Evolutionary conservation across 2,113 vertebrate species (phyloP).

Genomic region (Xenopus laevis): DNA sequence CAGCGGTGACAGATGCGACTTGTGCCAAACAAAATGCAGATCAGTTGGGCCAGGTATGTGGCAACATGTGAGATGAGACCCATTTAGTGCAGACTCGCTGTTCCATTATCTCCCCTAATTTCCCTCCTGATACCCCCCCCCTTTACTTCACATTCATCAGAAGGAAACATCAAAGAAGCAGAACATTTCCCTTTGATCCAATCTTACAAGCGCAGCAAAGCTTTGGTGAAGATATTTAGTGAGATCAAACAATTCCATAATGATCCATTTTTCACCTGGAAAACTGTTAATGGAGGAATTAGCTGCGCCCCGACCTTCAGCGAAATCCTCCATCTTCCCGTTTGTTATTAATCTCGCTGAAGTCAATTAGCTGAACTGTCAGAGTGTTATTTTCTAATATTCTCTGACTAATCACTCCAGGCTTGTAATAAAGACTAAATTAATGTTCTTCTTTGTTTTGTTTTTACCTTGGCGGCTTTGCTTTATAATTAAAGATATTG

Average conservation of each 20-base stretch:
- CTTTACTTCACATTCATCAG: constrained; percentile 5
- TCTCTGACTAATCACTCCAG: too few relatives aligned
- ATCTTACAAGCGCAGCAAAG: background rate
- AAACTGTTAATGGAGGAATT: background rate
- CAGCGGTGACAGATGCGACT: constrained; percentile 60
- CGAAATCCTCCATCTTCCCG: too few relatives aligned
- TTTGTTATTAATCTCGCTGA: too few relatives aligned
- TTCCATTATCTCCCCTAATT: background rate
- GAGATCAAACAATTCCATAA: background rate
- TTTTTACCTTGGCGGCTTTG: too few relatives aligned
- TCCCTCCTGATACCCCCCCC: background rate
- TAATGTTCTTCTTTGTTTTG: too few relatives aligned
- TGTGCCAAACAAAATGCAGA: constrained; percentile 67
- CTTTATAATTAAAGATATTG: too few relatives aligned
- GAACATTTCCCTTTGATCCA: background rate
- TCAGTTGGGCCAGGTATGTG: constrained; percentile 72
- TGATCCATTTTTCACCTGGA: background rate
- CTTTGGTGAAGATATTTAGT: background rate
- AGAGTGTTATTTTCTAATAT: too few relatives aligned
- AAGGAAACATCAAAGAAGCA: constrained; percentile 1
- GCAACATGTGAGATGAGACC: background rate
- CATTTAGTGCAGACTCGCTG: constrained; percentile 6
- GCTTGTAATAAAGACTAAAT: too few relatives aligned
- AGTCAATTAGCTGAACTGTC: too few relatives aligned
- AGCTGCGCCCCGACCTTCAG: too few relatives aligned